These are phyloP conservation scores for Choristoneura rosaceana DNA, from an alignment of 2,888 invertebrate genomes.

Conservation along the genomic window DNA sequence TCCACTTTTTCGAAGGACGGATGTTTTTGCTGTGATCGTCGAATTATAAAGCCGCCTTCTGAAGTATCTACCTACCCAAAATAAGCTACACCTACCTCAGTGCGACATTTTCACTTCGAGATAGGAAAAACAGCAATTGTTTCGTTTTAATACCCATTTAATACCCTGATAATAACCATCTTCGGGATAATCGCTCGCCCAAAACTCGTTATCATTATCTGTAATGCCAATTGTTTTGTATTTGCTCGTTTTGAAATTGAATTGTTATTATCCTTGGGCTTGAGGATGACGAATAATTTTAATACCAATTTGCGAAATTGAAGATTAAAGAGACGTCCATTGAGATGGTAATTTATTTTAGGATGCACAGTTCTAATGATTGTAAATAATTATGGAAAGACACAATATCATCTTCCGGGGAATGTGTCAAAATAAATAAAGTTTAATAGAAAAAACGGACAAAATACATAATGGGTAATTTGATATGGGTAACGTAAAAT, in stretches of 20 bases:
- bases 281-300: constrained; percentile 4
- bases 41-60: no score
- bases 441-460: no score
- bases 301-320: neutral
- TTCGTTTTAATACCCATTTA: constrained; percentile 16
- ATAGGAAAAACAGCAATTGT: constrained; percentile 11
- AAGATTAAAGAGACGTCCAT: neutral
- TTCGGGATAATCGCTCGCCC: constrained; percentile 15
- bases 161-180: constrained; percentile 16
- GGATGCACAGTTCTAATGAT: neutral
- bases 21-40: no score
- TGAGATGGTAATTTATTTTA: neutral
- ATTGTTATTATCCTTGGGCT: constrained; percentile 5
- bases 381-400: no score
- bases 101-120: neutral
- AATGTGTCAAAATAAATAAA: no score
- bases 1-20: no score
- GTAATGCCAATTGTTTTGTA: constrained; percentile 7
- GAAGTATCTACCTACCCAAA: no score
- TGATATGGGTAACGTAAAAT: no score
- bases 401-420: no score
- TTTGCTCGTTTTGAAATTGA: constrained; percentile 17
- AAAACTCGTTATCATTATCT: constrained; percentile 9
- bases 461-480: no score
- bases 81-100: neutral